phyloP scores from a whole-genome alignment of 2,888 invertebrate species.

The Gasteruption jaculator region DNA sequence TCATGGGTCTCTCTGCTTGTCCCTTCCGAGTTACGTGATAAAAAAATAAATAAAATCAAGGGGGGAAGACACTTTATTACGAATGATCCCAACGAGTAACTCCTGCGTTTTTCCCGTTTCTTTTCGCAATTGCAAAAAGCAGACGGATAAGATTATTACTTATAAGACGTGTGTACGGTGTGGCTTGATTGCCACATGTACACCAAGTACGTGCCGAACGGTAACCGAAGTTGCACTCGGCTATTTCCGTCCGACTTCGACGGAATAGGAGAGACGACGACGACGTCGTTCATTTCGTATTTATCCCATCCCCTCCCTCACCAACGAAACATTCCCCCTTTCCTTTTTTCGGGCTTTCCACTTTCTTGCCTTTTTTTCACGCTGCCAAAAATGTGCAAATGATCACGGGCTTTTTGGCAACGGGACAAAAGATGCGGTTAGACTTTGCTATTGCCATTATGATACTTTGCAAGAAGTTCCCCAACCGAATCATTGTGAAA shows the following conservation, averaged over 20 bases:
- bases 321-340: slow-evolving; percentile 3
- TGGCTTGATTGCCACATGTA: slow-evolving; percentile 48
- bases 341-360: slow-evolving; percentile 13
- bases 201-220: slow-evolving; percentile 39
- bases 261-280: slow-evolving; percentile 21
- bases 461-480: too few relatives aligned
- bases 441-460: too few relatives aligned
- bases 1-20: too few relatives aligned
- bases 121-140: too few relatives aligned
- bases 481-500: too few relatives aligned
- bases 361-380: slow-evolving; percentile 3
- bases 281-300: too few relatives aligned
- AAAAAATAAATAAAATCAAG: too few relatives aligned
- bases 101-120: too few relatives aligned
- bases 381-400: not conserved
- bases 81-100: not conserved
- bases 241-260: slow-evolving; percentile 26
- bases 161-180: slow-evolving; percentile 40
- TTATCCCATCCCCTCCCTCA: slow-evolving; percentile 19
- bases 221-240: slow-evolving; percentile 31
- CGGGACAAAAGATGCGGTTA: too few relatives aligned
- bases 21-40: too few relatives aligned
- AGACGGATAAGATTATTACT: too few relatives aligned
- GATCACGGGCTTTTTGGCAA: slow-evolving; percentile 14
- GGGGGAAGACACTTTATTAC: too few relatives aligned